phyloP scores from a whole-genome alignment of 2,113 vertebrate species.

The Halichoerus grypus region DNA sequence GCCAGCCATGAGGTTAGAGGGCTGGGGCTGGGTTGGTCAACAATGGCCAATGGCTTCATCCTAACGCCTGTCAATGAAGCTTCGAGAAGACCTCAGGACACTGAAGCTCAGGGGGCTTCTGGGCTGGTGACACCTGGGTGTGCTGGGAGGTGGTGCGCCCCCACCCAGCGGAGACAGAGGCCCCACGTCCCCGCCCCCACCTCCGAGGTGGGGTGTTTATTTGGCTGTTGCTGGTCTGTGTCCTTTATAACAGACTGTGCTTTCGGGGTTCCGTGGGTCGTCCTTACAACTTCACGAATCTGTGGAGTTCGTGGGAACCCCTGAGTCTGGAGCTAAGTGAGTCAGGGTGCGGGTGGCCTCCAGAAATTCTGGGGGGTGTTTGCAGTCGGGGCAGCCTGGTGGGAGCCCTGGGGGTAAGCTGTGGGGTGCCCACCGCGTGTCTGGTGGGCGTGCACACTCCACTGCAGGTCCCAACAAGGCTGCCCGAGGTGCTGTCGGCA shows the following conservation, averaged over 20 bases:
- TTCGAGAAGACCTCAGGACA: not conserved
- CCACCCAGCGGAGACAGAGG: not conserved
- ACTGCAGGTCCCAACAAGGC: too few species aligned
- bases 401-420: not conserved
- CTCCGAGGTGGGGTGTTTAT: not conserved
- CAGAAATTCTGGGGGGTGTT: not conserved
- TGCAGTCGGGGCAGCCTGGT: not conserved
- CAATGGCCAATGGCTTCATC: not conserved
- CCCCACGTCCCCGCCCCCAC: not conserved
- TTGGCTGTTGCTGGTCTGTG: not conserved
- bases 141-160: not conserved
- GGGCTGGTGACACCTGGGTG: not conserved
- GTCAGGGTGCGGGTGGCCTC: not conserved
- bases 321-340: not conserved
- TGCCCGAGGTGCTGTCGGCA: fast-evolving
- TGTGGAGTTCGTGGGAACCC: not conserved
- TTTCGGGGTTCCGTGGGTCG: not conserved
- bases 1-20: not conserved
- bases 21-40: not conserved
- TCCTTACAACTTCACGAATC: not conserved
- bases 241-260: not conserved
- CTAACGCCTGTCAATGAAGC: not conserved
- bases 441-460: fast-evolving
- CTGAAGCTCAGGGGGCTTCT: not conserved
- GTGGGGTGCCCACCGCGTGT: not conserved